Base-by-base conservation (phyloP, 2,113 vertebrate species). In the Microtus ochrogaster region DNA sequence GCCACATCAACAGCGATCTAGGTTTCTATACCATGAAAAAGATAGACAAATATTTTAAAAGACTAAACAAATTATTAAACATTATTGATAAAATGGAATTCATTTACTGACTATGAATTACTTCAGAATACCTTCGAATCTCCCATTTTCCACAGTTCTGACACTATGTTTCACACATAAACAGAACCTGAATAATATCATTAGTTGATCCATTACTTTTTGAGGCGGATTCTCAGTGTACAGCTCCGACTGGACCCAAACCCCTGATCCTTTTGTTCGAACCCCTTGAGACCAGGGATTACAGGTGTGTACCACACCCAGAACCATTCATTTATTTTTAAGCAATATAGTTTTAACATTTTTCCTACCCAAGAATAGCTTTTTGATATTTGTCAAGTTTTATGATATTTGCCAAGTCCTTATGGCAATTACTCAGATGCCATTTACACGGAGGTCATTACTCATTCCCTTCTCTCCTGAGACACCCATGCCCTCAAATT, bases 381-480 rank as follows among this genome's bases (percentile, higher is more conserved):
- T 91, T 91, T 41, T 89, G 41, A 78, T 63, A 72, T 94, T 93
- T 83, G 52, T 94, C 76, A 83, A 65, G 22, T 92, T 95, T 94
- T 73, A 66, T 91, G 89, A 47, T 44, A 58, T 21, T 58, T 58
- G 58, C 58, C 58, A 58, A 63, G 24, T 88, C 41, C 81, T 66
- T 90, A 26, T 90, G 65, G 81, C 24, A 68, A 22, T 93, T 95
- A 93, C 66, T 97, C 88, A 96, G 85, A 85, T 2, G 28, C 44
- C n/a, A 94, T 88, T 63, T 88, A 19, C 74, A 19, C 89, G 72
- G 63, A 70, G n/a, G 76, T 68, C 39, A 55, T 96, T 96, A 94
- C 88, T 96, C 92, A 92, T 49, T 65, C 70, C 17, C 13, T 88
- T 96, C 94, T 41, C 68, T 90, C 91, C 79, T 95, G 88, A 96